Base-by-base conservation (phyloP, 2,113 vertebrate species). In the Narcine bancroftii region DNA sequence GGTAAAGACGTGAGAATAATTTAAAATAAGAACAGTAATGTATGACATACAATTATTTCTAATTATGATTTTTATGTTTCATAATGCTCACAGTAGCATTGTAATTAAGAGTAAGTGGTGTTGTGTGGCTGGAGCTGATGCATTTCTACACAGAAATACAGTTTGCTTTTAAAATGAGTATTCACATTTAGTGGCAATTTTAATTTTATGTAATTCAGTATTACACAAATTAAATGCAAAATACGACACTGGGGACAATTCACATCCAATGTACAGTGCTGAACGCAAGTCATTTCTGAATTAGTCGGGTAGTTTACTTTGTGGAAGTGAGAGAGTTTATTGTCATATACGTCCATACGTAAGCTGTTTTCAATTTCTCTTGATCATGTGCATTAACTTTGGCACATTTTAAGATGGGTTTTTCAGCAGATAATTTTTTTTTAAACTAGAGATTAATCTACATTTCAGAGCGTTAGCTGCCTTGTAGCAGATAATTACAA, bases 371-470 rank as follows among this genome's bases (percentile, higher is more conserved):
- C 2, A 36, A 56, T 91, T 13, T 24, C 26, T 29, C 60, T 66
- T 91, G 36, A 66, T 66, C 36, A 69, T 24, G 29, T 66, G 21
- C 87, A 89, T 7, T 33, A n/a, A 85, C 11, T 56, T n/a, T 42
- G 63, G 39, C 39, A 29, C n/a, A 65, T 3, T 42, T 65, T 65
- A 36, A 19, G 65, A 60, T 89, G 60, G 33, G 53, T 89, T 89
- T 89, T 89, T n/a, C n/a, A 89, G 83, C 53, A 19, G 63, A 63
- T 63, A 39, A 63, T 87, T 21, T 39, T 89, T 89, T 89, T 63
- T 13, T 89, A 39, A 39, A 89, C 36, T 2, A 63, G 36, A 36
- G 56, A 9, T 89, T 89, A 39, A 3, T 39, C 83, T 89, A 60
- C 29, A 50, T 85, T 85, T 85, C 19, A 13, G 53, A 39, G 39